Conservation (phyloP, 2,113 vertebrate species). For the Oreocharis arfaki region DNA sequence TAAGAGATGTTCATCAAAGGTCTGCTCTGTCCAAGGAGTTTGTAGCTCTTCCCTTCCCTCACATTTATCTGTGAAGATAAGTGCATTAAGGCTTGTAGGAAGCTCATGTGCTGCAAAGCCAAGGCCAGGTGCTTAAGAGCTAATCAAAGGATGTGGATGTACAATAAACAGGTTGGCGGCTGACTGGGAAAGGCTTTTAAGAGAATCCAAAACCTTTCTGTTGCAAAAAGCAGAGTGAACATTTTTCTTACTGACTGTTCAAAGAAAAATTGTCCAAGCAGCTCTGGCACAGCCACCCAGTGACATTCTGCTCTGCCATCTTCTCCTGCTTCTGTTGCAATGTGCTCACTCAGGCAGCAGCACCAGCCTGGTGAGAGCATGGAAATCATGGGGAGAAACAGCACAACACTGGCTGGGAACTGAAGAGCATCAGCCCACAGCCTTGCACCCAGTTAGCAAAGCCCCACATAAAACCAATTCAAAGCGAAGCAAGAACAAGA, state of each 20-base stretch:
- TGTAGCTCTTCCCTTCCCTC: background rate
- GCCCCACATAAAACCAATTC: background rate
- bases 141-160: background rate
- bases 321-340: background rate
- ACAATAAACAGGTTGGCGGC: background rate
- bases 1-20: background rate
- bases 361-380: background rate
- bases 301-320: background rate
- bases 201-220: background rate
- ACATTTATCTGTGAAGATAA: background rate
- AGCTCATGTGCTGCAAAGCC: background rate
- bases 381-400: background rate
- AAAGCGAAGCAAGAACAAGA: background rate
- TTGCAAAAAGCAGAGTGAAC: background rate
- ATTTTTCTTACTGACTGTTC: background rate
- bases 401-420: background rate
- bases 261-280: background rate
- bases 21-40: background rate
- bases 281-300: background rate
- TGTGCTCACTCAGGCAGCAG: rapidly evolving
- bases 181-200: background rate
- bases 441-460: background rate
- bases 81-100: background rate
- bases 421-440: background rate
- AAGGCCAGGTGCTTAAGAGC: background rate